Percentiles rank a stretch among this genome's conserved stretches.
Conservation (phyloP, 2,113 vertebrate genomes). For the Cyrtonyx montezumae region DNA sequence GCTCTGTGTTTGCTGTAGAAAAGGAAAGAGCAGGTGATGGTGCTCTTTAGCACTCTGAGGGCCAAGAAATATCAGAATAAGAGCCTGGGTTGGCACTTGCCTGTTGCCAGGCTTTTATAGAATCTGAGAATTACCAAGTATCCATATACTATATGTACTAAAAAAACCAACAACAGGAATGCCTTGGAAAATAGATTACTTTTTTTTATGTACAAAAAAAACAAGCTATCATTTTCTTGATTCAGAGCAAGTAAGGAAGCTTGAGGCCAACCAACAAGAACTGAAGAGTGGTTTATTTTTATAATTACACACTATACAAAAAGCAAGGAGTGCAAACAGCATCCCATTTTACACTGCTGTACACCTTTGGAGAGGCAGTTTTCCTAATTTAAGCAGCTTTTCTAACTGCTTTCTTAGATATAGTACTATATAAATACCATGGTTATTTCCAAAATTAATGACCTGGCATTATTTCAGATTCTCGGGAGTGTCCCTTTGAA, state of each 20-base stretch:
- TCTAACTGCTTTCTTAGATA: background rate
- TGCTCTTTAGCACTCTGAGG: background rate
- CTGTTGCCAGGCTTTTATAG: background rate
- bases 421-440: no score
- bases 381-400: no score
- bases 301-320: no score
- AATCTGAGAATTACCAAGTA: background rate
- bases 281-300: background rate
- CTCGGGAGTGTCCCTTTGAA: background rate
- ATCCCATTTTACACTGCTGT: rapidly evolving
- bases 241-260: background rate
- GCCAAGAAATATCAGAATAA: background rate
- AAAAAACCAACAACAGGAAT: background rate
- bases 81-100: background rate
- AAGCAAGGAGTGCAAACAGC: background rate
- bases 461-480: background rate
- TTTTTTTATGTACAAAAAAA: background rate
- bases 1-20: background rate
- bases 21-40: background rate
- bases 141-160: no score
- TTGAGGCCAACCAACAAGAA: background rate
- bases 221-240: background rate
- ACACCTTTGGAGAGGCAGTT: background rate
- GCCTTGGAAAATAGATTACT: background rate
- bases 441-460: background rate